A percentile compares a stretch with the other conserved stretches of the same genome.
These are phyloP conservation scores for Sialis lutaria DNA, from an alignment of 2,888 invertebrate genomes.

Conservation along the genomic window DNA sequence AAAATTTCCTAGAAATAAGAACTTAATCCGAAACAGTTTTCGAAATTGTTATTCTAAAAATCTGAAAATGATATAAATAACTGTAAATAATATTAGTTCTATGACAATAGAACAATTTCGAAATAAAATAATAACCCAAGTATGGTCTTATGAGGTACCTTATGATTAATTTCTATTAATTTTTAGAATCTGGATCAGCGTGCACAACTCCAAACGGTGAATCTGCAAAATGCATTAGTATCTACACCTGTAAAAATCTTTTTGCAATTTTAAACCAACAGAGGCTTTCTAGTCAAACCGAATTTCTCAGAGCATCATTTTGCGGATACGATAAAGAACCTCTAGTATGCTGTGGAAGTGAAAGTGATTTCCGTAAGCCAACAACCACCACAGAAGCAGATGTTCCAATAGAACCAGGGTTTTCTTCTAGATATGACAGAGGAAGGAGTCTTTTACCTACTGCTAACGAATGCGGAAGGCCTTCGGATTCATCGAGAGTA, in stretches of 20 bases:
- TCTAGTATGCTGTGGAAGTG: conserved; percentile 32
- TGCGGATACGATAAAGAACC: conserved; percentile 33
- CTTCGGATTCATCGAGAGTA: conserved; percentile 18
- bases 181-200: not conserved
- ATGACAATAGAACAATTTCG: too few species aligned
- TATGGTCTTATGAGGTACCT: too few species aligned
- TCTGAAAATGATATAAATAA: too few species aligned
- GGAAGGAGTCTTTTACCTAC: conserved; percentile 11
- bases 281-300: conserved; percentile 14
- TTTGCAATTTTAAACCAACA: conserved; percentile 19
- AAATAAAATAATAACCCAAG: too few species aligned
- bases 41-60: too few species aligned
- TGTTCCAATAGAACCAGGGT: not conserved
- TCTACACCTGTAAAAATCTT: conserved; percentile 29
- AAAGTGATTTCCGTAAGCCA: conserved; percentile 4
- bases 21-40: too few species aligned
- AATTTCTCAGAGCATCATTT: conserved; percentile 30
- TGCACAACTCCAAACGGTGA: conserved; percentile 29
- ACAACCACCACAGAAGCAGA: not conserved
- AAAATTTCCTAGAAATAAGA: too few species aligned
- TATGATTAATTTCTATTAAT: not conserved
- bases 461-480: conserved; percentile 16
- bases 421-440: not conserved
- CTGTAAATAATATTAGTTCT: too few species aligned
- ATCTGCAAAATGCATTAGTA: conserved; percentile 27